phyloP scores from a whole-genome alignment of 2,888 invertebrate species.

The Himalopsyche tibetana region DNA sequence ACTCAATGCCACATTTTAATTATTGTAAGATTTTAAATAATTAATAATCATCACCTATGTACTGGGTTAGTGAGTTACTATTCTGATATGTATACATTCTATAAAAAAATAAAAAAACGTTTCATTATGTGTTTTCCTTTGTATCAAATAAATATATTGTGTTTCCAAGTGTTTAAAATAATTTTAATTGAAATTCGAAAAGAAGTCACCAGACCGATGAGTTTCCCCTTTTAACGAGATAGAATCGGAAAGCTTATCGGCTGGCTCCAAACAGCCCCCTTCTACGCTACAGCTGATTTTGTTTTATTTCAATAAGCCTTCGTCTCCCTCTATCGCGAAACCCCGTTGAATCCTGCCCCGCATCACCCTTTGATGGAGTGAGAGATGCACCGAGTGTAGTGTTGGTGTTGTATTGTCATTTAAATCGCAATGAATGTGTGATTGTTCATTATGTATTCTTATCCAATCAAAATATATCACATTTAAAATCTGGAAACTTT shows the following conservation, averaged over 20 bases:
- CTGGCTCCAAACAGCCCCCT: slow-evolving; percentile 57
- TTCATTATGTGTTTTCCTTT: no score
- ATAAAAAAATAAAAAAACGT: no score
- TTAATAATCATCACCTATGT: no score
- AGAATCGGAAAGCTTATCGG: slow-evolving; percentile 59
- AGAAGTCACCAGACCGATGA: slow-evolving; percentile 21
- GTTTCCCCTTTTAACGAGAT: slow-evolving; percentile 51
- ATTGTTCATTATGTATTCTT: not conserved
- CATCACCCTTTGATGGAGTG: slow-evolving; percentile 1
- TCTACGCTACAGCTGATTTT: slow-evolving; percentile 60
- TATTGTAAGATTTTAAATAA: no score
- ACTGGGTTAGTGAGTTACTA: no score
- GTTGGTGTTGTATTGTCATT: slow-evolving; percentile 34
- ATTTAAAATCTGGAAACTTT: no score
- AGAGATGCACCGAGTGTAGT: slow-evolving; percentile 15
- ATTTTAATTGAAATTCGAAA: not conserved
- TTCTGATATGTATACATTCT: no score
- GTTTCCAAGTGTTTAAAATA: no score
- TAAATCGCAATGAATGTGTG: not conserved
- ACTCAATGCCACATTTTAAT: no score
- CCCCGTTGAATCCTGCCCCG: not conserved
- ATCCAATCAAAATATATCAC: not conserved
- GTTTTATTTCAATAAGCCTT: slow-evolving; percentile 65
- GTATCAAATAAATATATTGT: not conserved
- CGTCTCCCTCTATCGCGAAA: slow-evolving; percentile 50